These are phyloP conservation scores for Empidonax alnorum DNA, from an alignment of 2,113 vertebrate species.

Conservation along the genomic window DNA sequence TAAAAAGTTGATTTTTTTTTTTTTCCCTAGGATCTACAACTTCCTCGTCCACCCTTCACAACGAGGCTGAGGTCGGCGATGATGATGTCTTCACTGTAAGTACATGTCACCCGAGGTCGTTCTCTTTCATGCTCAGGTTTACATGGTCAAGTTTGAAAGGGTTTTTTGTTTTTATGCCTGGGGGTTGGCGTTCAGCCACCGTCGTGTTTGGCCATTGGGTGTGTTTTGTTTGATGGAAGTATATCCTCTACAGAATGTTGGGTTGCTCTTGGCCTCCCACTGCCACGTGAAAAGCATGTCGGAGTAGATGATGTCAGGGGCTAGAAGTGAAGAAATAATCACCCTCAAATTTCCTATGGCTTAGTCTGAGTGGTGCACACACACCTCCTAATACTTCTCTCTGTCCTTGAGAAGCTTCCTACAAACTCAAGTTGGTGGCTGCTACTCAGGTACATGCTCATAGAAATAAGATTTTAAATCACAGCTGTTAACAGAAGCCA, in stretches of 20 bases:
- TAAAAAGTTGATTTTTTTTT: neutral
- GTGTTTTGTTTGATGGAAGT: conserved; percentile 8
- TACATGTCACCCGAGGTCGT: neutral
- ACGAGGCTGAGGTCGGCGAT: conserved; percentile 94
- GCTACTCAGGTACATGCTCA: neutral
- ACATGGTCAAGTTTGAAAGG: neutral
- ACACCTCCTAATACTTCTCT: neutral
- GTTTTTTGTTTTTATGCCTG: neutral
- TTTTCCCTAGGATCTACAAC: conserved; percentile 89
- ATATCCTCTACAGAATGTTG: neutral
- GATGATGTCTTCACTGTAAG: conserved; percentile 98
- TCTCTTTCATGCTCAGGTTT: neutral
- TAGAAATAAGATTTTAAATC: neutral
- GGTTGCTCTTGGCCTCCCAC: neutral
- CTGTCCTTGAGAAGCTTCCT: neutral
- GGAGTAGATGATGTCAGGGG: neutral
- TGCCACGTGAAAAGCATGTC: rapidly evolving
- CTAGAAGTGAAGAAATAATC: neutral
- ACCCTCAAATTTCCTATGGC: neutral
- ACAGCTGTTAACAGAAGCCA: neutral
- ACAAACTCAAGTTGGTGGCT: neutral
- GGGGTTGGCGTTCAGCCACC: neutral
- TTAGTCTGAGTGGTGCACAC: neutral
- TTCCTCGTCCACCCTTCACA: conserved; percentile 96
- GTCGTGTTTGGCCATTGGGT: neutral